Evolutionary conservation across 2,797 vertebrate species (phyloP), one percentile per base, ranked within the genome.

Genomic region (Poliocrania exsul): DNA sequence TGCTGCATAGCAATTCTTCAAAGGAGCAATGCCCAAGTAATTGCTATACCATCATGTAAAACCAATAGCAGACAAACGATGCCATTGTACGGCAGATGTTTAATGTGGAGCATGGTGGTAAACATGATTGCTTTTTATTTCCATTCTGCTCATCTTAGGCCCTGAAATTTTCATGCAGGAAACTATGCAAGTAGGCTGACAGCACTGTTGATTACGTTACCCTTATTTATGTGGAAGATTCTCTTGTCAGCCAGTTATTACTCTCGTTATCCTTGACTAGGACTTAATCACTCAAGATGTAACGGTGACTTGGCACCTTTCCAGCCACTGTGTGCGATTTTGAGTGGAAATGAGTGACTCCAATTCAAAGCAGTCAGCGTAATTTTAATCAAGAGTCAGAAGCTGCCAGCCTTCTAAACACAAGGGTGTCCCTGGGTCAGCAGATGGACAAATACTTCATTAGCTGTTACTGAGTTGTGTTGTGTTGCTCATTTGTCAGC

Each of bases 211-310:
- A 78, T 83, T 69, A 40, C 69, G 47, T 64, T 72, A 38, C 38
- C 53, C 24, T 50, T 87, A 81, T 91, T 93, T 95, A 69, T 62
- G 54, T 37, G 46, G 74, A 70, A 94, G 42, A 75, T 42, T 79
- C 38, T 80, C 71, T 67, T 93, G 67, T 92, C 81, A 95, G 46
- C 40, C 57, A 3, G 1, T 86, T 95, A 90, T 90, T 95, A 67
- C 56, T 62, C 57, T 71, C 0, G 2, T 74, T 93, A 87, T 57
- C 64, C 67, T 88, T 92, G 71, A 90, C 73, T 81, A 62, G 50
- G 56, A 88, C 83, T 94, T 92, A 92, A 86, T 95, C 88, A 67
- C 49, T 95, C 90, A 79, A 86, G 65, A 49, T 31, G 25, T 21
- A 75, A 38, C 38, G 78, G 31, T 60, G 80, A 42, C 70, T 84